These are phyloP conservation scores for Mellivora capensis DNA, from an alignment of 2,113 vertebrate genomes.

Conservation along the genomic window DNA sequence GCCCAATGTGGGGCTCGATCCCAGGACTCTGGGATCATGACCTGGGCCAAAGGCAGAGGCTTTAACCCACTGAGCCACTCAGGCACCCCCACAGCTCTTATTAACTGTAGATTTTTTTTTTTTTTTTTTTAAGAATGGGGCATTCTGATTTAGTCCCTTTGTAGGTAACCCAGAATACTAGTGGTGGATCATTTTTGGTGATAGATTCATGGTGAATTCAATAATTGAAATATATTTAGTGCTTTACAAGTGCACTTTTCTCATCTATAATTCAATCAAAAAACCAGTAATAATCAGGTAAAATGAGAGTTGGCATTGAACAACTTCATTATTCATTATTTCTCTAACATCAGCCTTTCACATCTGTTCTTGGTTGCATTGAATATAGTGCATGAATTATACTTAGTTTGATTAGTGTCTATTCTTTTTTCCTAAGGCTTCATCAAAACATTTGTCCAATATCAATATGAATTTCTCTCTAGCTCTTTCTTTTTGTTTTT, in stretches of 20 bases:
- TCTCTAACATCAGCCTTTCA: conserved; percentile 21
- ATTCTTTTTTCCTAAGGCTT: conserved; percentile 63
- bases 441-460: conserved; percentile 72
- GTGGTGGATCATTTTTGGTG: neutral
- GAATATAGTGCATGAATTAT: conserved; percentile 23
- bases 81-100: neutral
- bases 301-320: conserved; percentile 34
- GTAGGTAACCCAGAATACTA: neutral
- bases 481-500: conserved; percentile 45
- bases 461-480: conserved; percentile 64
- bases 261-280: conserved; percentile 38
- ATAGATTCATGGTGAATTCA: neutral
- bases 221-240: conserved; percentile 14
- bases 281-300: conserved; percentile 49
- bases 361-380: conserved; percentile 41
- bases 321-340: conserved; percentile 46
- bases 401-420: conserved; percentile 63
- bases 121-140: neutral
- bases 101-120: neutral
- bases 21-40: too few relatives aligned
- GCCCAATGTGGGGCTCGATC: too few relatives aligned
- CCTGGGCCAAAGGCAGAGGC: too few relatives aligned
- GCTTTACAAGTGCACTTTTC: conserved; percentile 11
- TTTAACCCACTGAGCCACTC: too few relatives aligned
- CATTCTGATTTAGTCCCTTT: neutral